Evolutionary conservation across 2,113 vertebrate species (phyloP).

Genomic region (Girardinichthys multiradiatus): DNA sequence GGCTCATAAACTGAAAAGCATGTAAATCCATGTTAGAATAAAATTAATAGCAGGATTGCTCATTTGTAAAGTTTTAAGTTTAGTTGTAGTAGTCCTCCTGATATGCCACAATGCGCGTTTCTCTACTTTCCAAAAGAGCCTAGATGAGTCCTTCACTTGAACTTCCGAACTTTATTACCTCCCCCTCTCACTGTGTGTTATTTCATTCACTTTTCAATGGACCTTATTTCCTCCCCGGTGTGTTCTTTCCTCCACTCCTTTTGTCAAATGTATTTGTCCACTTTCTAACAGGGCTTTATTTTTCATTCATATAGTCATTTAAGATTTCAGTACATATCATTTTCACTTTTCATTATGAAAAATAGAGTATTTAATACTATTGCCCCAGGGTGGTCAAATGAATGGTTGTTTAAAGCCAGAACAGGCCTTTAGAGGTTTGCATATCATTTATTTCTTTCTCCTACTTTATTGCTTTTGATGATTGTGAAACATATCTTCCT

Average conservation of each 20-base stretch:
- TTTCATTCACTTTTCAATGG: conserved; percentile 28
- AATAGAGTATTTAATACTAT: background rate
- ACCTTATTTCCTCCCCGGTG: conserved; percentile 15
- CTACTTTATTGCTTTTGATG: background rate
- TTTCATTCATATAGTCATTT: background rate
- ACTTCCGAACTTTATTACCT: conserved; percentile 27
- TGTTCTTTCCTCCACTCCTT: conserved; percentile 3
- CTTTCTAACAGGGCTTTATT: background rate
- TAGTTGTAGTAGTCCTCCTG: conserved; percentile 1
- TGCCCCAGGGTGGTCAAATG: background rate
- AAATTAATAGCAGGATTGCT: background rate
- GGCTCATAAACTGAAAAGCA: background rate
- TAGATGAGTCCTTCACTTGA: conserved; percentile 19
- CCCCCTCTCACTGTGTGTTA: conserved; percentile 28
- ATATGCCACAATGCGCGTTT: conserved; percentile 25
- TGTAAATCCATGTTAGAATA: background rate
- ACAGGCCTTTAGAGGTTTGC: background rate
- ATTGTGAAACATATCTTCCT: background rate
- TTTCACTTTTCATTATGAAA: background rate
- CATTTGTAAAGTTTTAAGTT: conserved; percentile 4
- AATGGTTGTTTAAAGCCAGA: background rate
- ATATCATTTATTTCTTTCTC: background rate
- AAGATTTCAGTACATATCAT: background rate
- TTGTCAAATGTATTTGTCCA: conserved; percentile 2
- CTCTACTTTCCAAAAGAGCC: background rate